Evolutionary conservation across 1,140 invertebrate genomes (phyloP).

Genomic region (fruit fly (Drosophila melanogaster)): DNA sequence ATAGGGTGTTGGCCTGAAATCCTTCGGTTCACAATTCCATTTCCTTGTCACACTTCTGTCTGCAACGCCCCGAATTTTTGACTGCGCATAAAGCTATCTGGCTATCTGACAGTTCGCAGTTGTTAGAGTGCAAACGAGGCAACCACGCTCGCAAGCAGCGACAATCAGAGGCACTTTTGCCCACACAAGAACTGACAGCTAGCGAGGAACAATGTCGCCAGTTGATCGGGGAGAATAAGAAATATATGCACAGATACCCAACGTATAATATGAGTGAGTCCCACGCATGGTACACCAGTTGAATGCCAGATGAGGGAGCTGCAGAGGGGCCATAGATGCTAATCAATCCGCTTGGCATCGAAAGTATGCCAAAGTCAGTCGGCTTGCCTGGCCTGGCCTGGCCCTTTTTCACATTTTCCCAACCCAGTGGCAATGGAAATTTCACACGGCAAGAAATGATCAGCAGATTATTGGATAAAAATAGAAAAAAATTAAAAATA

Average conservation of each 20-base stretch:
- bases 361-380: constrained; percentile 79
- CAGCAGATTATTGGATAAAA: too few species aligned
- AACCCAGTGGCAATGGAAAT: constrained; percentile 41
- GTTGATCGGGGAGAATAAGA: constrained; percentile 57
- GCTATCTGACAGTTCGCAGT: constrained; percentile 59
- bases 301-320: constrained; percentile 53
- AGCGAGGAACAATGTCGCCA: constrained; percentile 68
- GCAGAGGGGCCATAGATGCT: constrained; percentile 39
- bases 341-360: constrained; percentile 59
- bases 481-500: too few species aligned
- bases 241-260: constrained; percentile 37
- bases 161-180: constrained; percentile 35
- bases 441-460: constrained; percentile 9
- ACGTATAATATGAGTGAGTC: constrained; percentile 32
- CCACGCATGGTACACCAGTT: constrained; percentile 27
- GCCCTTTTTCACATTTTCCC: constrained; percentile 41
- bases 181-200: constrained; percentile 59
- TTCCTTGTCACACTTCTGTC: constrained; percentile 50
- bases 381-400: constrained; percentile 25
- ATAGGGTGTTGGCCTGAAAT: background rate
- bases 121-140: constrained; percentile 75
- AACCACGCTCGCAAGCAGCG: constrained; percentile 52
- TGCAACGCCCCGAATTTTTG: constrained; percentile 46
- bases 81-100: constrained; percentile 6
- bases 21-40: constrained; percentile 15